A percentile compares a stretch with the other conserved stretches of the same genome.
These are phyloP conservation scores for Fragum sueziense DNA, from an alignment of 2,888 invertebrate species.

Conservation along the genomic window DNA sequence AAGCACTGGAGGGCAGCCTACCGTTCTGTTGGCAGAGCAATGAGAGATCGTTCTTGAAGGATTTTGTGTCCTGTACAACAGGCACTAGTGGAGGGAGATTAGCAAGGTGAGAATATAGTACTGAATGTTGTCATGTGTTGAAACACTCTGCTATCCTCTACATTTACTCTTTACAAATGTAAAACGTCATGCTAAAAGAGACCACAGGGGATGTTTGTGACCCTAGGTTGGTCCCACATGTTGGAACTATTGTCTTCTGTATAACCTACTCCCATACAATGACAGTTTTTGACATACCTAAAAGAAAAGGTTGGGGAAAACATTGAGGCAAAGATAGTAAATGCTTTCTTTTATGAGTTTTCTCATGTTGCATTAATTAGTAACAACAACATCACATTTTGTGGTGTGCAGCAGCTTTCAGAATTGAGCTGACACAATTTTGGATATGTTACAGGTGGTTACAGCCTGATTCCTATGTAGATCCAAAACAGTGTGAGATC, in stretches of 20 bases:
- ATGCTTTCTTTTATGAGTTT: no score
- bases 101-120: slow-evolving; percentile 85
- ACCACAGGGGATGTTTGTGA: no score
- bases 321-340: background rate
- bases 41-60: slow-evolving; percentile 94
- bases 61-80: slow-evolving; percentile 93
- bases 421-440: background rate
- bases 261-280: background rate
- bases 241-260: no score
- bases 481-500: slow-evolving; percentile 93
- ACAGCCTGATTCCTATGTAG: slow-evolving; percentile 95
- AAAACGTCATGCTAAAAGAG: no score
- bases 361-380: no score
- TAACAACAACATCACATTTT: no score
- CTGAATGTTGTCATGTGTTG: no score
- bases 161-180: no score
- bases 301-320: background rate
- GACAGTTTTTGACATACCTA: background rate
- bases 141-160: no score
- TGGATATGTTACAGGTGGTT: slow-evolving; percentile 88
- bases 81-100: slow-evolving; percentile 95
- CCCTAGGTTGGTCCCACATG: no score
- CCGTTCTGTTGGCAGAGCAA: slow-evolving; percentile 91
- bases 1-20: slow-evolving; percentile 94
- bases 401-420: no score